phyloP scores from a whole-genome alignment of 2,888 invertebrate species.

The Lasioglossum lativentre region DNA sequence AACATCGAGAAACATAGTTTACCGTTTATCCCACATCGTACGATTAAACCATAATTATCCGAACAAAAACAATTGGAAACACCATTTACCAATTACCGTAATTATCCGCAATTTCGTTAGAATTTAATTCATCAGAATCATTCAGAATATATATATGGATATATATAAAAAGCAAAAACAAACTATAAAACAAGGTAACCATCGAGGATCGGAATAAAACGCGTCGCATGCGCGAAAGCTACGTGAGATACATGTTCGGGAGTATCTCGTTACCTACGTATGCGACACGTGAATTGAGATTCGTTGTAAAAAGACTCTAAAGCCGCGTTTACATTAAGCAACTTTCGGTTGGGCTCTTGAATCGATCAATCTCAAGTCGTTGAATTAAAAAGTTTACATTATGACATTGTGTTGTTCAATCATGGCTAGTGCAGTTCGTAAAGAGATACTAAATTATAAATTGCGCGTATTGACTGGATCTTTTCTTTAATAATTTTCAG shows the following conservation, averaged over 20 bases:
- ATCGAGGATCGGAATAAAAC: neutral
- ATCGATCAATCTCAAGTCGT: neutral
- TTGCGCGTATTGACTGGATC: too few relatives aligned
- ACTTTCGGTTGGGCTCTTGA: neutral
- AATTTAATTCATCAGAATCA: neutral
- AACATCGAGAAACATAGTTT: constrained; percentile 8
- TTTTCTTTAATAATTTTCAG: too few relatives aligned
- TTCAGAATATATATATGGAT: neutral
- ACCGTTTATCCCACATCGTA: constrained; percentile 26
- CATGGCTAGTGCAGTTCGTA: too few relatives aligned
- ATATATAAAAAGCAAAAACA: neutral
- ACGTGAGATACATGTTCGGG: neutral
- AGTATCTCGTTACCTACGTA: neutral
- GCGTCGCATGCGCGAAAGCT: neutral
- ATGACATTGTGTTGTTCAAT: neutral
- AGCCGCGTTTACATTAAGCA: neutral
- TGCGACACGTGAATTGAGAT: neutral
- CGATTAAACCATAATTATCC: constrained; percentile 4
- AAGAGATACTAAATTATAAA: too few relatives aligned
- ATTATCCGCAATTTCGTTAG: neutral
- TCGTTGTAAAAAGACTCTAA: neutral
- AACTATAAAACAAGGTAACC: neutral
- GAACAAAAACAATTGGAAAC: constrained; percentile 12
- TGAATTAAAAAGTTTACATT: neutral
- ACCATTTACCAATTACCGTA: constrained; percentile 30